Percentiles rank a stretch among this genome's conserved stretches.
Evolutionary conservation across 2,113 vertebrate genomes (phyloP).

Genomic region (Oryzias celebensis): DNA sequence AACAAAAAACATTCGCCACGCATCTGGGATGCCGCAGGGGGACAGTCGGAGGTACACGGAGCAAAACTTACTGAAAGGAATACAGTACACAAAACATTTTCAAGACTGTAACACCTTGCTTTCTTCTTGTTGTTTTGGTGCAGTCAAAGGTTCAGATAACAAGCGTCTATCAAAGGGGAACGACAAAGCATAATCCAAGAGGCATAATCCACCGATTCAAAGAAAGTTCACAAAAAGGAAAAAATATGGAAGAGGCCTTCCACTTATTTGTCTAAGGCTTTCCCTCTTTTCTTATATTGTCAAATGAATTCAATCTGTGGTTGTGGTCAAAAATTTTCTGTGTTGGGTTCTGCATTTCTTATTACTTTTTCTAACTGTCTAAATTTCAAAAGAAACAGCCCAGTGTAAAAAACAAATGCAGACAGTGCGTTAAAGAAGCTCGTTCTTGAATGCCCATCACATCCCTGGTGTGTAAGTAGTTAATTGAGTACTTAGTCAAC

Average conservation of each 20-base stretch:
- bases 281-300: background rate
- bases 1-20: slow-evolving; percentile 53
- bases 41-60: slow-evolving; percentile 24
- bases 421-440: too few relatives aligned
- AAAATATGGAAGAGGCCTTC: background rate
- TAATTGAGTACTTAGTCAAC: too few relatives aligned
- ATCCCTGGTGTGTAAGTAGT: too few relatives aligned
- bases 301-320: too few relatives aligned
- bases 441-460: too few relatives aligned
- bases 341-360: too few relatives aligned
- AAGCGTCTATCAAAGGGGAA: slow-evolving; percentile 59
- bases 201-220: slow-evolving; percentile 19
- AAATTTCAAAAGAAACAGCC: too few relatives aligned
- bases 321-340: too few relatives aligned
- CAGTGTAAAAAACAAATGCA: too few relatives aligned
- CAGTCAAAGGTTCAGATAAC: slow-evolving; percentile 40
- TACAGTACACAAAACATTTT: slow-evolving; percentile 26
- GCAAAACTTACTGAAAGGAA: slow-evolving; percentile 25
- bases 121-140: slow-evolving; percentile 22
- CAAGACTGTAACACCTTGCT: slow-evolving; percentile 28
- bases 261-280: slow-evolving; percentile 19
- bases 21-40: slow-evolving; percentile 32
- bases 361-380: too few relatives aligned
- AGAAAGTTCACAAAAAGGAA: slow-evolving; percentile 2
- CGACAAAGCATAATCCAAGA: slow-evolving; percentile 36